Base-by-base conservation (phyloP, 1,140 invertebrate species). In the Drosophila obscura region DNA sequence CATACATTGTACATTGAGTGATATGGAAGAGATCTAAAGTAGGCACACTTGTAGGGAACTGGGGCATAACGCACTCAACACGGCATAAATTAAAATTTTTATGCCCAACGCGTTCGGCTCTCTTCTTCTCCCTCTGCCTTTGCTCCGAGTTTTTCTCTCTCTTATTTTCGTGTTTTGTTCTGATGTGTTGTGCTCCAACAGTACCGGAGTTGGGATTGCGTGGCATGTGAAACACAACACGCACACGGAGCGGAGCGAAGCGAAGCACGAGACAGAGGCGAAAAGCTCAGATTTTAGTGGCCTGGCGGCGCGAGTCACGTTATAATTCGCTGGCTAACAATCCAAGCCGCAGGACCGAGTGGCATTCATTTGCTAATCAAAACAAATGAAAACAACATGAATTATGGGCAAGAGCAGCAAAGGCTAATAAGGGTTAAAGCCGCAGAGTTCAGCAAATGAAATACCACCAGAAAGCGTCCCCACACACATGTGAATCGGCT, bases 61-160 rank as follows among this genome's bases (percentile, higher is more conserved):
- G 83, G 82, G 75, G 82, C 83, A 87, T 79, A 82, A 87, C 83
- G 79, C 83, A 87, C 83, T 87, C 82, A 82, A 76, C 83, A 62
- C 83, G 79, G 82, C 82, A 87, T 87, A 88, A 88, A 87, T 87
- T 88, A 87, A 88, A 88, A 88, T 87, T 87, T 78, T 75, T 81
- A 51, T 62, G 62, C 61, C 49, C 55, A 19, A 48, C 41, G 41
- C 48, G 58, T 51, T 61, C 28, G 61, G 5, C 7, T 28, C 67
- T 55, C 55, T 51, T 51, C 44, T 45, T 19, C 13, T n/a, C 19
- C n/a, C 13, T 15, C 5, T 22, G 22, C 15, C 19, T 19, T 8
- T 43, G 7, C 24, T 13, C 1, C 28, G 31, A 31, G 9, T 41
- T n/a, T 28, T 49, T n/a, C 51, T 51, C 22, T 51, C 22, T 51